These are phyloP conservation scores for Xiphophorus maculatus DNA, from an alignment of 2,113 vertebrate species.

Conservation along the genomic window DNA sequence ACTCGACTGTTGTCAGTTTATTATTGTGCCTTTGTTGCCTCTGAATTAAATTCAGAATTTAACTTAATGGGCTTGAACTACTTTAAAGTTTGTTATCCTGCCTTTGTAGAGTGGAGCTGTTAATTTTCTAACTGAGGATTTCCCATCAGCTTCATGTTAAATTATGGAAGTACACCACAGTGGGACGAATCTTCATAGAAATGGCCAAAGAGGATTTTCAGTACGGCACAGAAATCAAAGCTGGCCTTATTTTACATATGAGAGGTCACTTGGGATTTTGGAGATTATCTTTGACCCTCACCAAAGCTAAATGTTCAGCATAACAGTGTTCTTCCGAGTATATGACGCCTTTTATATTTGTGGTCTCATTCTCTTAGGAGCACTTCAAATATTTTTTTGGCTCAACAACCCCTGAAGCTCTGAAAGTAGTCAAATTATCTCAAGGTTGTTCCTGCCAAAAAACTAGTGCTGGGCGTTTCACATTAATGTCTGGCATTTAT, in stretches of 20 bases:
- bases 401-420: neutral
- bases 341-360: neutral
- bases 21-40: constrained; percentile 10
- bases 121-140: neutral
- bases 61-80: neutral
- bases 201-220: neutral
- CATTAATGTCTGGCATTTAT: neutral
- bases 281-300: neutral
- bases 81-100: neutral
- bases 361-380: neutral
- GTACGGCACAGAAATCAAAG: neutral
- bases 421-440: neutral
- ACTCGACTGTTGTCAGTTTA: constrained; percentile 7
- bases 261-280: neutral
- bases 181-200: neutral
- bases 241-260: neutral
- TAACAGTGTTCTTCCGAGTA: neutral
- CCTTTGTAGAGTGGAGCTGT: neutral
- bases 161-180: neutral
- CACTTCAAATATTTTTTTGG: neutral
- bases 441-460: neutral
- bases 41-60: constrained; percentile 1
- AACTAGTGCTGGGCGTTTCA: neutral
- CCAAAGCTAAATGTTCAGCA: neutral
- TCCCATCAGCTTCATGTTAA: neutral